phyloP scores from a whole-genome alignment of 2,113 vertebrate genomes.

The Hippocampus barbouri region DNA sequence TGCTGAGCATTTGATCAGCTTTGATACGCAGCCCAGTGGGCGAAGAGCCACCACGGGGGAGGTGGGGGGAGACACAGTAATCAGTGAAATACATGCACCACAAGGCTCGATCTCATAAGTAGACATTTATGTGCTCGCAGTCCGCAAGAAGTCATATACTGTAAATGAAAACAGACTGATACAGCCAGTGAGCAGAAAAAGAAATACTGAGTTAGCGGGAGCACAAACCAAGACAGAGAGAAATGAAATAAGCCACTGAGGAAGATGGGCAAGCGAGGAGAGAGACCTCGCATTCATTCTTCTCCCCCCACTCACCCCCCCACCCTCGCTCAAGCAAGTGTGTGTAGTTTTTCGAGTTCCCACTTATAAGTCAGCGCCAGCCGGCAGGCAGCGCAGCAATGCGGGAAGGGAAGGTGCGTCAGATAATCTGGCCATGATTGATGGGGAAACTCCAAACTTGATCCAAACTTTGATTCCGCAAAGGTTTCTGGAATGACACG shows the following conservation, averaged over 20 bases:
- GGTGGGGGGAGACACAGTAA: conserved; percentile 28
- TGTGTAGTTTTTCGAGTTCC: conserved; percentile 42
- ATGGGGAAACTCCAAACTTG: conserved; percentile 52
- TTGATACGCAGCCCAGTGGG: conserved; percentile 43
- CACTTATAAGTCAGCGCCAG: conserved; percentile 50
- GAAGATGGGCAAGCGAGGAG: conserved; percentile 9
- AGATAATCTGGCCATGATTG: conserved; percentile 65
- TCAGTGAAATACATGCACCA: conserved; percentile 28
- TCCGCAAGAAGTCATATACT: conserved; percentile 16
- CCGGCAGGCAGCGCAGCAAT: conserved; percentile 49
- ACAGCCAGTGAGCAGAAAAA: conserved; percentile 34
- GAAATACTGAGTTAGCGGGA: conserved; percentile 33
- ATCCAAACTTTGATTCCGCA: conserved; percentile 46
- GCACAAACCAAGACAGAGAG: conserved; percentile 28
- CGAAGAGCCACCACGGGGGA: conserved; percentile 29
- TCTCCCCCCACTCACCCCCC: neutral
- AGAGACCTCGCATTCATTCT: conserved; percentile 36
- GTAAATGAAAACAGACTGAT: conserved; percentile 35
- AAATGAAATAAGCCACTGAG: conserved; percentile 35
- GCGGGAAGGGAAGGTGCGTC: conserved; percentile 60
- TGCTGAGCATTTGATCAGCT: conserved; percentile 50
- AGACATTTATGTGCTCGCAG: conserved; percentile 9
- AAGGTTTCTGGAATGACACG: conserved; percentile 13
- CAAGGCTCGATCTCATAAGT: conserved; percentile 3
- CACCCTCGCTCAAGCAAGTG: conserved; percentile 9